Base-by-base conservation (phyloP, 2,888 invertebrate genomes). In the Lasioglossum villosulum region DNA sequence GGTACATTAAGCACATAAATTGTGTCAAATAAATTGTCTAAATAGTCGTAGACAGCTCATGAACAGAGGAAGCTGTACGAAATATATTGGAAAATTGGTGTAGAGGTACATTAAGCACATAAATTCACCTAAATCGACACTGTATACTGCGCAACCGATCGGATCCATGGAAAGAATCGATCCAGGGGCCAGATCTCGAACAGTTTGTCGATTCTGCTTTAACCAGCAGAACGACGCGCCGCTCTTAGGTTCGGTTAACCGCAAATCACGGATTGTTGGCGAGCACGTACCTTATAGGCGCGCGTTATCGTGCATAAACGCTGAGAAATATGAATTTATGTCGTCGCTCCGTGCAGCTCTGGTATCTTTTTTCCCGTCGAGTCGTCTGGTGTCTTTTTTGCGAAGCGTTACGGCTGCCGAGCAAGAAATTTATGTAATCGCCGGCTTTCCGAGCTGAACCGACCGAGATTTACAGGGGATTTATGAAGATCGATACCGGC, bases 261-360 rank as follows among this genome's bases (percentile, higher is more conserved):
- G 78, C 86, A 84, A 86, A 86, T 86, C 85, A 68, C 19, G 70
- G 78, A 78, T 78, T 81, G 75, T 86, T 81, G 48, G 63, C 63
- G 27, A 75, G 66, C 86, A 77, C 80, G 84, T 86, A 86, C n/a
- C 63, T 77, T 66, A 80, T 77, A 77, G 68, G 74, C 72, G 72
- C 56, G 45, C 27, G 68, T 72, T 75, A 78, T 73, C 78, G 34
- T 37, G 66, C 75, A 70, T 76, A 68, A 73, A 81, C 68, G 75
- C 30, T 71, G 77, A 45, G 80, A 80, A 83, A 74, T 56, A 39
- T 30, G 59, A 70, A 80, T 86, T 78, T 78, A 78, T 72, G 66
- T 37, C 52, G 30, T 76, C 59, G n/a, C 75, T 37, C 56, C 30
- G 63, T 16, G 37, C 48, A 34, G 56, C 0, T 8, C 19, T 14